Base-by-base conservation (phyloP, 2,113 vertebrate genomes). In the Gymnorhina tibicen region DNA sequence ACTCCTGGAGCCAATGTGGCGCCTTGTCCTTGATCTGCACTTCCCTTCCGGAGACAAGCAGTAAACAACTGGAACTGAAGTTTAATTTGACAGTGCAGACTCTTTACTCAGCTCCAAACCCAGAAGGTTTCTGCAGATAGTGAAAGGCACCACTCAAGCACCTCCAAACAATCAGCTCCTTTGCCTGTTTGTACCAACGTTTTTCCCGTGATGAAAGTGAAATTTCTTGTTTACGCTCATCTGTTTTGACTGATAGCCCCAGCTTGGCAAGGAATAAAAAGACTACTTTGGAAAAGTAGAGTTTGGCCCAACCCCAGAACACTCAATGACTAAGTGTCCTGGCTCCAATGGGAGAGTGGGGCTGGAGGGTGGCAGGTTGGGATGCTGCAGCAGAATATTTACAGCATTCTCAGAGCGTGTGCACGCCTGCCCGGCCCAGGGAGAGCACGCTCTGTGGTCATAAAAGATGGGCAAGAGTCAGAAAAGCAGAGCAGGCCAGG, bases 51-150 rank as follows among this genome's bases (percentile, higher is more conserved):
- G 85, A 95, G 79, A 89, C 30, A 67, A 86, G 64, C 10, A 62
- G 70, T 93, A 95, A 95, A 96, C 82, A 96, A 87, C 58, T 39
- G 41, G 23, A 93, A 85, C 3, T 27, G 14, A 55, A 92, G 82
- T 67, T 90, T 52, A 63, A 76, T 92, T 92, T 63, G 90, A 87
- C 75, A 59, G 56, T 1, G 3, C 50, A 90, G 42, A 21, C 68
- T 80, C 70, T 59, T 59, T 78, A 62, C 9, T 67, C 56, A 75
- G 67, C 93, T 69, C 42, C 59, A 75, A 27, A 59, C 33, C 85
- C 92, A 94, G 95, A 92, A 96, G 85, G 83, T 80, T 91, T 96
- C 88, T 94, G 83, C 49, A 94, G 96, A 96, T 58, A 94, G 85
- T 39, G 85, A 55, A 88, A 75, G 82, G 26, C 7, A 16, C 39